Base-by-base conservation (phyloP, 2,888 invertebrate species). In the Seira sanloemensis region DNA sequence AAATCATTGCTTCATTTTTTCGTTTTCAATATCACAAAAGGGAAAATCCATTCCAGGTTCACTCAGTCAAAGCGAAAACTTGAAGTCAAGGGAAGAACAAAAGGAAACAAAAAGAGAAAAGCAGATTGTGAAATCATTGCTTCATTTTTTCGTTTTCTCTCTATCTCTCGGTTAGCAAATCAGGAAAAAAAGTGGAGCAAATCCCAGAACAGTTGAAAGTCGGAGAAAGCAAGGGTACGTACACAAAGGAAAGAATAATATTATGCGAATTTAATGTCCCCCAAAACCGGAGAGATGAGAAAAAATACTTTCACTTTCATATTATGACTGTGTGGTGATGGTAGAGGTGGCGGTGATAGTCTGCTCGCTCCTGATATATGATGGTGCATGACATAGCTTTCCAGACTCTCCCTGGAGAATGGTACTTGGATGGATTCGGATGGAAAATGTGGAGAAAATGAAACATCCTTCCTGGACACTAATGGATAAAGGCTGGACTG, bases 71-170 rank as follows among this genome's bases (percentile, higher is more conserved):
- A n/a, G n/a, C n/a, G n/a, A n/a, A n/a, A n/a, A n/a, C n/a, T n/a
- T n/a, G n/a, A n/a, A n/a, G 27, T 26, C 21, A 66, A 23, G n/a
- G 16, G 66, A 2, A 23, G 2, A n/a, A 19, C 58, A 16, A 58
- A 58, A 19, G 16, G 58, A 58, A 25, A 2, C 46, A 37, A 21
- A 72, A 9, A 9, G 50, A 23, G 37, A 23, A 27, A 67, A 54
- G 18, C 73, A 74, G 74, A 80, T 80, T 73, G 80, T 23, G n/a
- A 80, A 80, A 80, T 80, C 67, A 74, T 74, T 68, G 23, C 58
- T 50, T 18, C 58, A 71, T 18, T 19, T 37, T 12, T 54, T 26
- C 19, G 46, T 58, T n/a, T n/a, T n/a, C n/a, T n/a, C n/a, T n/a
- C n/a, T n/a, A n/a, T n/a, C n/a, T n/a, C n/a, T n/a, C n/a, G n/a